Base-by-base conservation (phyloP, 1,140 invertebrate species). In the Octopus sinensis region DNA sequence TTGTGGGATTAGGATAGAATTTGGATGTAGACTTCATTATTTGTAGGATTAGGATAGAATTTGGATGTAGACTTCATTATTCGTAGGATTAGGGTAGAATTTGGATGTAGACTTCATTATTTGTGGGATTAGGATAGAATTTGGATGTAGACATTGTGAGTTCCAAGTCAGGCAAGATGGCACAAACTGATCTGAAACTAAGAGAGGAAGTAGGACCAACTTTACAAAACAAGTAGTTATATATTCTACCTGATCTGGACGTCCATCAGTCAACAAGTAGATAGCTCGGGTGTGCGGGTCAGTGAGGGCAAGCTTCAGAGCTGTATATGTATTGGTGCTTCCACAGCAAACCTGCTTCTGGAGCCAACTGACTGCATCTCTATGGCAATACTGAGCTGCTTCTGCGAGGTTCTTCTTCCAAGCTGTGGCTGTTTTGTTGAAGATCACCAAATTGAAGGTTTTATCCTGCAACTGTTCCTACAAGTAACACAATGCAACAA, bases 401-500 rank as follows among this genome's bases (percentile, higher is more conserved):
- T 91, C 90, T 5, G 90, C 88, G 79, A 90, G 82, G 52, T 89
- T 82, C 79, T 91, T 89, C 82, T 88, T 85, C 91, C 91, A 91
- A 0, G 86, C 81, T 76, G 79, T 82, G 4, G 86, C 86, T 79
- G 87, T 88, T 9, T 84, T 87, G 83, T 90, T 89, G 82, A 90
- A 91, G 43, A 86, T 85, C 13, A 91, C 84, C 7, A 91, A 78
- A 81, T 91, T 91, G 78, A 91, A 87, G 79, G 87, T 88, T 84
- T 87, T 86, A 81, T 91, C 88, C 78, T 88, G 84, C 12, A 91
- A 81, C 86, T 91, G 91, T 83, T 91, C 91, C 90, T 91, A 80
- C 30, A 82, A 84, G 68, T 0, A 54, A 68, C 75, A 79, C 30
- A 43, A 43, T 2, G 2, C 30, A 43, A 43, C 30, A 43, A 43